Evolutionary conservation across 1,140 invertebrate genomes (phyloP), one percentile per base, ranked within the genome.

Genomic region (Lordiphosa collinella): DNA sequence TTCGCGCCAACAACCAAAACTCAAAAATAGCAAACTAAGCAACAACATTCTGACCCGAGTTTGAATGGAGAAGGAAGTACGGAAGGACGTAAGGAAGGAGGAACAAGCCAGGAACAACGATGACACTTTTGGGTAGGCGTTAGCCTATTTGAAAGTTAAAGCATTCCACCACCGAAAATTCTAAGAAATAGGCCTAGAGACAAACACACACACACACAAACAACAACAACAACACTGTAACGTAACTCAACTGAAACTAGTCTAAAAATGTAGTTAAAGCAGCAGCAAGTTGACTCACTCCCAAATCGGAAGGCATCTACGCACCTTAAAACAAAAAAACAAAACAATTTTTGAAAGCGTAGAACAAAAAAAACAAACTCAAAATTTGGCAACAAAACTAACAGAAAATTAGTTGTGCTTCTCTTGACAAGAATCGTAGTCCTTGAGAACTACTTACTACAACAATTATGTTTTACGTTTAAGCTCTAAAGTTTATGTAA

Each of bases 211-310:
- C 6, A 52, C 10, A 50, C 2, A 58, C 10, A 56, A 13, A 14
- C 4, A 1, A n/a, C 10, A 36, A 22, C 31, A 50, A 43, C 4
- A 37, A 37, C 43, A 61, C 32, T 71, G 72, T 84, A 82, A 82
- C 61, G 71, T 72, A 82, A 82, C 76, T 82, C 72, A 82, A 82
- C 78, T 68, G 62, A 82, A 82, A 82, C 76, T 82, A 82, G 76
- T 82, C 76, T 84, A 84, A 82, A 38, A 52, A 37, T 64, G 62
- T 76, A 53, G 57, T 56, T 54, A 68, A 74, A 51, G 36, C 64
- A 59, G 72, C 61, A 58, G 58, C 57, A 29, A 29, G 25, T 29
- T 29, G 25, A 29, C 25, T 8, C 7, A 29, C 25, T 29, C 25
- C 25, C 6, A 29, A 29, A 29, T 29, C 7, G 25, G 47, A 31